A percentile compares a stretch with the other conserved stretches of the same genome.
These are phyloP conservation scores for Heterohyrax brucei DNA, from an alignment of 2,797 vertebrate genomes.

Conservation along the genomic window DNA sequence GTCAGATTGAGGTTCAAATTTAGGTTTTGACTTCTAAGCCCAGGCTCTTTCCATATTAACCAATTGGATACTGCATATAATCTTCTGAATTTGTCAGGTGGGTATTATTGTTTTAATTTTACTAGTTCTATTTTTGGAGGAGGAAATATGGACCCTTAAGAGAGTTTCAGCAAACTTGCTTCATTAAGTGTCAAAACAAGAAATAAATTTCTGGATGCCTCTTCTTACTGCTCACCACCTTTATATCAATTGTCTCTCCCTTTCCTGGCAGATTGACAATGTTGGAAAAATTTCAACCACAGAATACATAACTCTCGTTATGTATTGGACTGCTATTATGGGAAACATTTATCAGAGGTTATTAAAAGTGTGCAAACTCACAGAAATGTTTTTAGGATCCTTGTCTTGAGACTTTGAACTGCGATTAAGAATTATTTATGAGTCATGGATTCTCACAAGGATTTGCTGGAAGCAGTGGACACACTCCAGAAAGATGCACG, in stretches of 20 bases:
- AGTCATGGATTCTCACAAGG: neutral
- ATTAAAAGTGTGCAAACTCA: neutral
- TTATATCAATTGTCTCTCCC: neutral
- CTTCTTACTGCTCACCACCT: neutral
- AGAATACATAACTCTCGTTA: neutral
- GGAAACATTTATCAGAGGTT: neutral
- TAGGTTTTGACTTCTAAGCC: neutral
- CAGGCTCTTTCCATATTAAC: neutral
- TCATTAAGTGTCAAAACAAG: neutral
- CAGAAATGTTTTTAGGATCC: neutral
- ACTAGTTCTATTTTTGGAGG: neutral
- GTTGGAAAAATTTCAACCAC: neutral
- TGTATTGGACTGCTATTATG: neutral
- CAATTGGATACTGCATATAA: neutral
- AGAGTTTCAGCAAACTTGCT: constrained; percentile 1
- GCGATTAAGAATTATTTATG: neutral
- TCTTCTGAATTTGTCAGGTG: neutral
- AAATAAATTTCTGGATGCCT: neutral
- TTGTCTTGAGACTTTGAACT: neutral
- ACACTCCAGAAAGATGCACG: neutral
- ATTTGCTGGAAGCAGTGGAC: neutral
- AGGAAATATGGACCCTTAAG: neutral
- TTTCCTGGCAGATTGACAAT: constrained; percentile 1
- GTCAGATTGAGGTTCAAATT: constrained; percentile 14
- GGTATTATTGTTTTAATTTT: constrained; percentile 24